Evolutionary conservation across 1,140 invertebrate species (phyloP), one percentile per base, ranked within the genome.

Genomic region (Drosophila leontia): DNA sequence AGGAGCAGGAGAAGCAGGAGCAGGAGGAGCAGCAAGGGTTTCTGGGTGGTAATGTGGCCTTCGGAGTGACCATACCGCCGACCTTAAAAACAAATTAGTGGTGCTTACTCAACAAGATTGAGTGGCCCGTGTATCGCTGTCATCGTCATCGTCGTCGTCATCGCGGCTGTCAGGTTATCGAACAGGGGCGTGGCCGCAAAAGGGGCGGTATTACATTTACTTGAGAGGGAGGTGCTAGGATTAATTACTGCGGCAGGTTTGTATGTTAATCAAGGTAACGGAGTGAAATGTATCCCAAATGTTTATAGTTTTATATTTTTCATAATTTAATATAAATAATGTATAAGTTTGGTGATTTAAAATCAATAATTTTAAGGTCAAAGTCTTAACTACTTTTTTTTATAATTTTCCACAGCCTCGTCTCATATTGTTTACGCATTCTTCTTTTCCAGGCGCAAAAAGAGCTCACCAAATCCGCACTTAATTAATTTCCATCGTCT

Each of bases 91-190:
- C 84, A 87, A 87, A 87, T 87, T 88, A 87, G 80, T 88, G 85
- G 77, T 70, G 80, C 80, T 84, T 87, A 87, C 84, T 84, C 84
- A 88, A 88, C 80, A 87, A 84, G 84, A 88, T 87, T 87, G 84
- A 88, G 72, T 72, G 68, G 64, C 57, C 64, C 59, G 79, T 83
- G 85, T 81, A 75, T 71, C 80, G 75, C 45, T 70, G 83, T 86
- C 83, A 86, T 84, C 53, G 61, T 79, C 83, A 87, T 84, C 53
- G 68, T 76, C 82, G 77, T 83, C 53, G 58, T 65, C 44, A n/a
- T 44, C 23, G 42, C n/a, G 17, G 48, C 12, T 23, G 34, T 41
- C n/a, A 41, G 26, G n/a, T 13, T 8, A 45, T 75, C 56, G 11
- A 42, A 37, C 56, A 68, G 56, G 23, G 57, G 32, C 51, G 39